A percentile compares a stretch with the other conserved stretches of the same genome.
These are phyloP conservation scores for Aphrophora alni DNA, from an alignment of 2,888 invertebrate species.

Conservation along the genomic window DNA sequence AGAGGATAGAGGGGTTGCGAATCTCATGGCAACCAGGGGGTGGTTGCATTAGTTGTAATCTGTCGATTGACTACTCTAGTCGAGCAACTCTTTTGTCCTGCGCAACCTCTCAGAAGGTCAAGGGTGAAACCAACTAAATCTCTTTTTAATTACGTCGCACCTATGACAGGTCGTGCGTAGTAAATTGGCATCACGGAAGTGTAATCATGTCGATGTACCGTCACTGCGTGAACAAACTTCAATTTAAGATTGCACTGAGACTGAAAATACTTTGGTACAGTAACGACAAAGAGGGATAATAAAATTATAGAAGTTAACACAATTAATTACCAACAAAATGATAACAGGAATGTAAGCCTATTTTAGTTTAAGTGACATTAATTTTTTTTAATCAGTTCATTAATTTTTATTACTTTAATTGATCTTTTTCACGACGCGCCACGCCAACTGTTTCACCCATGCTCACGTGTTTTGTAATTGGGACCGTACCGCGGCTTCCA, in stretches of 20 bases:
- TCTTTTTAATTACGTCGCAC: background rate
- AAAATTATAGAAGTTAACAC: too few relatives aligned
- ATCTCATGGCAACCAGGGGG: background rate
- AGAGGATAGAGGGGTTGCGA: background rate
- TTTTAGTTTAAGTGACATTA: too few relatives aligned
- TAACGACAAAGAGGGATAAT: too few relatives aligned
- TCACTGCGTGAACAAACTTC: background rate
- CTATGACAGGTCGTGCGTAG: background rate
- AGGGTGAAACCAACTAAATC: background rate
- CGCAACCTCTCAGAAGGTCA: background rate
- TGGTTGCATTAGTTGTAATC: background rate
- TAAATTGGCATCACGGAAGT: background rate
- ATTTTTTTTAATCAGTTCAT: too few relatives aligned
- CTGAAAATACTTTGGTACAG: too few relatives aligned
- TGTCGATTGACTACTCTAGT: background rate
- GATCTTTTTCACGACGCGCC: too few relatives aligned
- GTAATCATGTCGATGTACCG: background rate
- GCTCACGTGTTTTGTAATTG: too few relatives aligned
- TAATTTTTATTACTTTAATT: too few relatives aligned
- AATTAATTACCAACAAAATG: too few relatives aligned
- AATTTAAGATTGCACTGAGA: background rate
- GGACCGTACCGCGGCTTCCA: too few relatives aligned
- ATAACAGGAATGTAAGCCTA: too few relatives aligned
- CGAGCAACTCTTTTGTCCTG: background rate
- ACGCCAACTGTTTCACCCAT: too few relatives aligned